Evolutionary conservation across 2,797 vertebrate species (phyloP), one percentile per base, ranked within the genome.

Genomic region (Chaetodon trifasciatus): DNA sequence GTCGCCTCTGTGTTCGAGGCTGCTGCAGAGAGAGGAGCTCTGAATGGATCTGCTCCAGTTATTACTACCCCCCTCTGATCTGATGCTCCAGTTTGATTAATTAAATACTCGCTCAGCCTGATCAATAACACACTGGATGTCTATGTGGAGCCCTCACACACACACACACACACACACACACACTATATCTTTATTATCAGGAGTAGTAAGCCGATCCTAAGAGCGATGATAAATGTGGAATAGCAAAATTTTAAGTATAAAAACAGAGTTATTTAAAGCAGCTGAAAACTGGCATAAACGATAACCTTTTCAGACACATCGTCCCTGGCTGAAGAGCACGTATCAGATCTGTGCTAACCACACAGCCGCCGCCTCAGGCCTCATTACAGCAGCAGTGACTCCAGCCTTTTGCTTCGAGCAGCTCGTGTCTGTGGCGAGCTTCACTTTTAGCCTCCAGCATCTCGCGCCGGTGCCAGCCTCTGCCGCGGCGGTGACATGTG

Each of bases 361-460:
- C 76, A 58, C 19, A 44, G 73, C 58, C 72, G 69, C 74, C 49
- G 44, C 52, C 28, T 44, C 53, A 0, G 39, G 47, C 37, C 52
- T 46, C 40, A 58, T 35, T n/a, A 24, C 80, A 76, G 47, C 73
- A 28, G 56, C 68, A 4, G 49, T 0, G 53, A 15, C 47, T 39
- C 1, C 62, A 40, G 66, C 52, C 1, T 35, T 60, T 73, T 17
- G 42, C 65, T 81, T 72, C 78, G 8, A 63, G 70, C 74, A 74
- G 74, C 70, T 68, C n/a, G 44, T 74, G 39, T 78, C 70, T 75
- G 69, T 50, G 78, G 68, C 21, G 0, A 76, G 75, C 58, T 47
- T 85, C 72, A 28, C 78, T 84, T 86, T 86, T 64, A 81, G 74
- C 64, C 49, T 12, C 24, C 78, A 39, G 39, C 62, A 50, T 69